Evolutionary conservation across 2,113 vertebrate genomes (phyloP), one percentile per base, ranked within the genome.

Genomic region (Bubalus kerabau): DNA sequence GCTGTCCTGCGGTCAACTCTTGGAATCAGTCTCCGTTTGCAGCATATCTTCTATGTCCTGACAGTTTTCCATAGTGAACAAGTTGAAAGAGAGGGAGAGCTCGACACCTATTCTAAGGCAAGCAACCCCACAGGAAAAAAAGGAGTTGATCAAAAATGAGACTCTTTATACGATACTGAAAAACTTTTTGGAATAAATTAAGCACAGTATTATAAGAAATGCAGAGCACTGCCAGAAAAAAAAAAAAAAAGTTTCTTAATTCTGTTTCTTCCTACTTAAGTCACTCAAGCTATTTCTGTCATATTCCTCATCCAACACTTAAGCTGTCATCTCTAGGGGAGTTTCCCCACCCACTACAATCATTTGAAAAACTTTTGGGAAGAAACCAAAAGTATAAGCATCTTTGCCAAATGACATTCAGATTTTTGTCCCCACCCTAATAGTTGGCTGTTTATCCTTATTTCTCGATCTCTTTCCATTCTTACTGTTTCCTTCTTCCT

Each of bases 221-320:
- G 28, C 7, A 76, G 15, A 96, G 48, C 32, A 28, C 30, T 91
- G 8, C 56, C 74, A 83, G 24, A 15, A 32, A 84, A 59, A 78
- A 23, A 16, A 16, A 62, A 54, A 50, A 94, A 1, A 81, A 60
- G 40, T 52, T 87, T 89, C 85, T 86, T 60, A 36, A 74, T 96
- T 97, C 87, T 96, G 48, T 62, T 92, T 91, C 97, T 94, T 90
- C 54, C 56, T 76, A 43, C 40, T 82, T 67, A 56, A 94, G 62
- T 16, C 48, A 96, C 90, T 95, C 62, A 85, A 62, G 71, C 59
- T 94, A 87, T 95, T 97, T 96, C 85, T 16, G 1, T 80, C 71
- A 43, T 90, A 85, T 93, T 96, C 97, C 91, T 95, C 97, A 87
- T 94, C 78, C 84, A 96, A 90, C 57, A 89, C 83, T 78, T 91